phyloP scores from a whole-genome alignment of 2,888 invertebrate species.

The Elysia crispata region DNA sequence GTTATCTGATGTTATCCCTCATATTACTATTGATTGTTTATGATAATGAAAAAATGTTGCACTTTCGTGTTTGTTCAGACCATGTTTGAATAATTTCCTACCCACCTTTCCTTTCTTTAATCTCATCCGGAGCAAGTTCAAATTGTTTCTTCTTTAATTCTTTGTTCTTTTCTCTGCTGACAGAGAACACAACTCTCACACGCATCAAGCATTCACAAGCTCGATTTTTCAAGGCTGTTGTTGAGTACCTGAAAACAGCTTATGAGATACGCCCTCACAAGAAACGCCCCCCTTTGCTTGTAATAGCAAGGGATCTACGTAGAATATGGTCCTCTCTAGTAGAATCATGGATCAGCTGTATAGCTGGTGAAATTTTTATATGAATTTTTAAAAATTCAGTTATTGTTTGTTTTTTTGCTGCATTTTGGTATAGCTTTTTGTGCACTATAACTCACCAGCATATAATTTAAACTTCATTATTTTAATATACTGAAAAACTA shows the following conservation, averaged over 20 bases:
- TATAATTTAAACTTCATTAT: no score
- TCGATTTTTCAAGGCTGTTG: slow-evolving; percentile 31
- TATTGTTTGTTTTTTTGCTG: not conserved
- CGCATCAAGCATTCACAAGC: slow-evolving; percentile 39
- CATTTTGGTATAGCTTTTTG: not conserved
- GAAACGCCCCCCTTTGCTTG: not conserved
- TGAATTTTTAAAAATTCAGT: no score
- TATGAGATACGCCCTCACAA: slow-evolving; percentile 22
- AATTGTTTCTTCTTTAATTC: no score
- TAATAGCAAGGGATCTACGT: slow-evolving; percentile 7
- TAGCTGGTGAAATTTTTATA: slow-evolving; percentile 36
- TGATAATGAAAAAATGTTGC: no score
- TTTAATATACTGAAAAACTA: no score
- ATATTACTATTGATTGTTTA: not conserved
- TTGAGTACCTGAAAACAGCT: slow-evolving; percentile 32
- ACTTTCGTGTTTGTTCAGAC: no score
- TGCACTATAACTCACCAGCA: no score
- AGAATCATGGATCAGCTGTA: slow-evolving; percentile 29
- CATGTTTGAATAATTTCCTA: no score
- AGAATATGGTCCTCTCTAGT: slow-evolving; percentile 26
- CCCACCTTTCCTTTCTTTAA: no score
- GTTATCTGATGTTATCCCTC: not conserved
- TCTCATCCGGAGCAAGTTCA: no score
- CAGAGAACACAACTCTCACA: slow-evolving; percentile 24
- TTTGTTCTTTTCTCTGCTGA: not conserved